A percentile compares a stretch with the other conserved stretches of the same genome.
Conservation (phyloP, 2,113 vertebrate genomes). For the Cryptoleucopteryx plumbea region DNA sequence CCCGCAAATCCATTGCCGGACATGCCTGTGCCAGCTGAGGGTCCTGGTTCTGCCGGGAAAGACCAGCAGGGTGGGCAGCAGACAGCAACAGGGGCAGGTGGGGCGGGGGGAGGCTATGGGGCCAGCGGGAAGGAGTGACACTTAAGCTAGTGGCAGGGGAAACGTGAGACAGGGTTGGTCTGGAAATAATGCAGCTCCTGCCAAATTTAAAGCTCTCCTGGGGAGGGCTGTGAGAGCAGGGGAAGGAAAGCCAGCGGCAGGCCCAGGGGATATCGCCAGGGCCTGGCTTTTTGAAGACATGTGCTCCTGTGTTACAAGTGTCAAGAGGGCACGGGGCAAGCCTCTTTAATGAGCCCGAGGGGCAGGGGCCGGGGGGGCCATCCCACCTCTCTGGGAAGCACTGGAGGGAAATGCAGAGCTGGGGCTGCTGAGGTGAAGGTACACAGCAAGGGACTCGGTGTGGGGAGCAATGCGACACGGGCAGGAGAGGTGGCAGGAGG, state of each 20-base stretch:
- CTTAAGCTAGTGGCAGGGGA: background rate
- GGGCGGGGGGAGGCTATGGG: fast-evolving
- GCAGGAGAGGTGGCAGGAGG: background rate
- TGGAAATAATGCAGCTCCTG: conserved; percentile 44
- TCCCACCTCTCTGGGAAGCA: background rate
- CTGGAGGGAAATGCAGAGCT: background rate
- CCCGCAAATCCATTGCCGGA: background rate
- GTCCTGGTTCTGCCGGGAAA: background rate
- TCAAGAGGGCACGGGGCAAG: background rate
- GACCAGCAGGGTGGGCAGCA: background rate
- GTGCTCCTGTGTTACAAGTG: conserved; percentile 34
- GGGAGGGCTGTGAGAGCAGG: background rate
- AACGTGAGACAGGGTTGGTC: background rate
- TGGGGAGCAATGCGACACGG: fast-evolving
- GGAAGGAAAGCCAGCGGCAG: background rate
- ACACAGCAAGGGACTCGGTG: too few species aligned
- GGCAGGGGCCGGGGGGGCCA: background rate
- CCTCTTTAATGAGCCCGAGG: background rate
- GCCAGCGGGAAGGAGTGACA: background rate
- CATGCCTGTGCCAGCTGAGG: fast-evolving
- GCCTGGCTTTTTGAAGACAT: conserved; percentile 31
- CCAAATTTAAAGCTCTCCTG: conserved; percentile 3
- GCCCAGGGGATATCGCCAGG: background rate
- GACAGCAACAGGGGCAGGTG: background rate
- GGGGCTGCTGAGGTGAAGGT: fast-evolving